Base-by-base conservation (phyloP, 2,888 invertebrate genomes). In the Koerneria pararmatus region DNA sequence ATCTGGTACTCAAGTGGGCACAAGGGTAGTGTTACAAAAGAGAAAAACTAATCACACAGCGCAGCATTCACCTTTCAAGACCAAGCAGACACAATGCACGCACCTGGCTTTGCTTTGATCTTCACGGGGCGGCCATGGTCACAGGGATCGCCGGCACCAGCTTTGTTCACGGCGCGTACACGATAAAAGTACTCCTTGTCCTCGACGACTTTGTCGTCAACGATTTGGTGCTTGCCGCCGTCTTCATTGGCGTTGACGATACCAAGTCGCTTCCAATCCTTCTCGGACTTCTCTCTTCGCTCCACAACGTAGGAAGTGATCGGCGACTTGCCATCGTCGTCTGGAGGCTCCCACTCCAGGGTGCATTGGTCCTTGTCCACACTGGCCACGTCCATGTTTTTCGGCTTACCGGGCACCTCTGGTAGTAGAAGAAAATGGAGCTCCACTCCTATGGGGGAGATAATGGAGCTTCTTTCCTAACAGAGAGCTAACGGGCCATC, bases 61-160 rank as follows among this genome's bases (percentile, higher is more conserved):
- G n/a, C n/a, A n/a, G n/a, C n/a, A n/a, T n/a, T n/a, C n/a, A n/a
- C n/a, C n/a, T n/a, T n/a, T n/a, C n/a, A n/a, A n/a, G n/a, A n/a
- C n/a, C n/a, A n/a, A n/a, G n/a, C n/a, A n/a, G n/a, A n/a, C n/a
- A n/a, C n/a, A n/a, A n/a, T n/a, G n/a, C 53, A 51, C 56, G 31
- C 56, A 72, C 72, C 66, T 66, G 75, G 74, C 72, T 83, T 83
- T 29, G 83, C 83, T 67, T 78, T 79, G 58, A 79, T 77, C 67
- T 77, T 77, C 68, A 77, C 71, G n/a, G 80, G 71, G 59, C 91
- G 91, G 0, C 95, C 94, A n/a, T 93, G 91, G 84, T 91, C 90
- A 69, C 92, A 92, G 19, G 94, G 91, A 72, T 89, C 89, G 77
- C 92, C 90, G 3, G 89, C 87, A 31, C 94, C 94, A 46, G 93